Percentiles rank a stretch among this genome's conserved stretches.
Evolutionary conservation across 2,888 invertebrate species (phyloP).

Genomic region (Cerastis rubricosa): DNA sequence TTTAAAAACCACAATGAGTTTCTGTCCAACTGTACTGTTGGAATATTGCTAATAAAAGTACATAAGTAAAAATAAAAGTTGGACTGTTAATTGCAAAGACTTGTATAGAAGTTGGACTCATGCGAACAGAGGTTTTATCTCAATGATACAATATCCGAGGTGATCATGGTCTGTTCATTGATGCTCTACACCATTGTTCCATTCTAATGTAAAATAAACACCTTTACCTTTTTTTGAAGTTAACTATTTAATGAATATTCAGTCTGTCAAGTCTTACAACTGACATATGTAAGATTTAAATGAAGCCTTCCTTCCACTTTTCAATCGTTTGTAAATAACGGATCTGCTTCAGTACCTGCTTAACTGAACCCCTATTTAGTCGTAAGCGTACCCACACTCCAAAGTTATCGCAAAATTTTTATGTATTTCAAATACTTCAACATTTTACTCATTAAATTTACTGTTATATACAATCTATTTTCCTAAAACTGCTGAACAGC

Average conservation of each 20-base stretch:
- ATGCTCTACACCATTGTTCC: slow-evolving; percentile 7
- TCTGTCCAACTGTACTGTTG: too few relatives aligned
- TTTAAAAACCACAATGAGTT: too few relatives aligned
- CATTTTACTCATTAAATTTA: slow-evolving; percentile 63
- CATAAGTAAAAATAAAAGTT: too few relatives aligned
- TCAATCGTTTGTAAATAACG: slow-evolving; percentile 31
- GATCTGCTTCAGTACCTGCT: slow-evolving; percentile 27
- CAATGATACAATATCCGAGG: slow-evolving; percentile 30
- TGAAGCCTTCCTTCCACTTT: slow-evolving; percentile 13
- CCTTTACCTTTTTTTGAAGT: slow-evolving; percentile 38
- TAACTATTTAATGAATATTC: slow-evolving; percentile 57
- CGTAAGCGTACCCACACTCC: slow-evolving; percentile 61
- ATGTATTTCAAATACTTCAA: slow-evolving; percentile 63
- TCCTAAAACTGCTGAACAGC: slow-evolving; percentile 64
- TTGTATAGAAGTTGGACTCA: too few relatives aligned
- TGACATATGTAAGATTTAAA: slow-evolving; percentile 41
- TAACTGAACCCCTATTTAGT: slow-evolving; percentile 20
- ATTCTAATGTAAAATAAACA: slow-evolving; percentile 31
- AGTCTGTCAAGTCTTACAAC: slow-evolving; percentile 53
- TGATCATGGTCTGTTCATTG: slow-evolving; percentile 3
- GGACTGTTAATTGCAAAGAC: too few relatives aligned
- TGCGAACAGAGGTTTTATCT: too few relatives aligned
- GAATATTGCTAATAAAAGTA: too few relatives aligned
- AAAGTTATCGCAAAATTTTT: slow-evolving; percentile 56
- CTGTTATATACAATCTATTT: slow-evolving; percentile 67